Percentiles rank a stretch among this genome's conserved stretches.
Conservation (phyloP, 2,113 vertebrate genomes). For the Argyrosomus japonicus region DNA sequence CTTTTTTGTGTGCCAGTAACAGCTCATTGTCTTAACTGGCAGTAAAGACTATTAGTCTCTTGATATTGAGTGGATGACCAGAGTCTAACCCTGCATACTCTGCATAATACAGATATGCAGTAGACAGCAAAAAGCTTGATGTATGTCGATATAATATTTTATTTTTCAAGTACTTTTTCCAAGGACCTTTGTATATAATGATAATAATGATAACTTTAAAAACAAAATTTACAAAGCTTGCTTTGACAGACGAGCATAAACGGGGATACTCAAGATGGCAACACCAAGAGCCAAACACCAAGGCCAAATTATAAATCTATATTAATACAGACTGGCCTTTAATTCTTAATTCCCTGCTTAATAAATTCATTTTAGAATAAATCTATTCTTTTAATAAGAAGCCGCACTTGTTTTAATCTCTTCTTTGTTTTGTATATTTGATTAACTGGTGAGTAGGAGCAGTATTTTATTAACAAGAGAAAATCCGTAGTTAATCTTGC, state of each 20-base stretch:
- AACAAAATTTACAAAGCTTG: too few species aligned
- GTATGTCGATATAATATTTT: too few species aligned
- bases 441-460: not conserved
- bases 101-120: not conserved
- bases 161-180: too few species aligned
- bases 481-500: not conserved
- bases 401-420: not conserved
- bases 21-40: constrained; percentile 3
- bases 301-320: not conserved
- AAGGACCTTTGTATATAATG: not conserved
- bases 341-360: not conserved
- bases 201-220: too few species aligned
- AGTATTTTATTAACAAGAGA: not conserved
- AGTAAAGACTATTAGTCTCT: not conserved
- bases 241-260: too few species aligned
- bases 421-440: not conserved
- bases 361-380: not conserved
- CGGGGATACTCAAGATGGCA: too few species aligned
- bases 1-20: not conserved
- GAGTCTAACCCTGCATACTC: not conserved
- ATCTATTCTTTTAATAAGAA: not conserved
- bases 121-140: not conserved
- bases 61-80: not conserved
- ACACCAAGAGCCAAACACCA: too few species aligned
- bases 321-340: not conserved